Conservation (phyloP, 2,113 vertebrate genomes). For the Herpailurus yagouaroundi region DNA sequence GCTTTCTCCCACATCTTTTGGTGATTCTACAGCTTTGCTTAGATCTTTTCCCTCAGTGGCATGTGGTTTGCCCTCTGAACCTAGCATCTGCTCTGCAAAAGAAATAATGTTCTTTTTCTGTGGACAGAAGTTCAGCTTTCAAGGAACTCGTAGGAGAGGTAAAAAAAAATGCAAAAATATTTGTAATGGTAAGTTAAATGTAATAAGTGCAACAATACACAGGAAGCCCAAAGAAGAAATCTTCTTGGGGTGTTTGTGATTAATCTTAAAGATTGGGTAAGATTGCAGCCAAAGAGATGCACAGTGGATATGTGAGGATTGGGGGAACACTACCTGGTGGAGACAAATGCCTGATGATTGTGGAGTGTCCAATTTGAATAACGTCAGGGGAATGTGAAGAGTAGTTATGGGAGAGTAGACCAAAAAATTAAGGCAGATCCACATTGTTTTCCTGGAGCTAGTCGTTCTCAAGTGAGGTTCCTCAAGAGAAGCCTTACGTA, state of each 20-base stretch:
- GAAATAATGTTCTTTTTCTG: background rate
- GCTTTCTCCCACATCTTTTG: background rate
- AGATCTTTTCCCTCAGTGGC: background rate
- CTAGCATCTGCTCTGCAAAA: constrained; percentile 1
- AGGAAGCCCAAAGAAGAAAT: background rate
- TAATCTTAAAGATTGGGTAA: background rate
- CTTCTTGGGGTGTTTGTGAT: background rate
- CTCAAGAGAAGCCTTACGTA: constrained; percentile 1
- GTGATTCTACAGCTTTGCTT: background rate
- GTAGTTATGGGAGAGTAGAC: background rate
- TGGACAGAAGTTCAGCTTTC: constrained; percentile 17
- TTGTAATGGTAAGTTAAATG: constrained; percentile 30
- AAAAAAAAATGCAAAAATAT: background rate
- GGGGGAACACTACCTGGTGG: background rate
- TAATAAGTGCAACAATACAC: background rate
- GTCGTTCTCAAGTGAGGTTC: background rate
- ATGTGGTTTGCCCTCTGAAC: background rate
- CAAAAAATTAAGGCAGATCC: constrained; percentile 5
- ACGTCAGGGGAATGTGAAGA: background rate
- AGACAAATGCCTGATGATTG: background rate
- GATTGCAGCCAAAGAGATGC: background rate
- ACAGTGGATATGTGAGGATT: background rate
- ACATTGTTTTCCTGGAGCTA: background rate
- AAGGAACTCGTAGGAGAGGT: constrained; percentile 35
- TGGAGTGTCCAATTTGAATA: background rate